Evolutionary conservation across 30 jellyfish, hydroid and myxozoan genomes (phyloP).

Genomic region (Aurelia aurita): DNA sequence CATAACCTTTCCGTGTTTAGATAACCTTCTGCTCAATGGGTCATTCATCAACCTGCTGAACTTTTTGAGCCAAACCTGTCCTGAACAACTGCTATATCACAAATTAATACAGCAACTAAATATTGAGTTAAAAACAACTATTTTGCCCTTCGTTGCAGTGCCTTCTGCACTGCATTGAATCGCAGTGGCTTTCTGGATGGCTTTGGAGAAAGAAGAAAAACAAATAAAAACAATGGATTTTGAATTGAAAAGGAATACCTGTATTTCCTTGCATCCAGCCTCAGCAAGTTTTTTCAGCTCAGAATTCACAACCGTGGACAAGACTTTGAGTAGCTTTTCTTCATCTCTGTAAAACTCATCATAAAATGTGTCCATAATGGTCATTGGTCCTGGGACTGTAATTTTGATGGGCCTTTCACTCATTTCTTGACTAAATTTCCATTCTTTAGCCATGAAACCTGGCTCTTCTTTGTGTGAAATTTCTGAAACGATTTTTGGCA

Average conservation of each 20-base stretch:
- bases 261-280: slow-evolving; percentile 85
- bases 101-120: too few relatives aligned
- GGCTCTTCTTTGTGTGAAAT: slow-evolving; percentile 48
- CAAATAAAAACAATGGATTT: too few relatives aligned
- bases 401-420: slow-evolving; percentile 61
- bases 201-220: too few relatives aligned
- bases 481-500: slow-evolving; percentile 65
- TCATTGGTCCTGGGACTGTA: slow-evolving; percentile 91
- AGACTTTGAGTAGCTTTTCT: slow-evolving; percentile 36
- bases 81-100: too few relatives aligned
- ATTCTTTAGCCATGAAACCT: slow-evolving; percentile 62
- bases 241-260: slow-evolving; percentile 24
- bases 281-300: slow-evolving; percentile 65
- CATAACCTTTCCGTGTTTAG: too few relatives aligned
- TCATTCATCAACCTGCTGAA: too few relatives aligned
- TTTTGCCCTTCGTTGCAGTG: too few relatives aligned
- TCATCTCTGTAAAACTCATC: slow-evolving; percentile 77
- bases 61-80: too few relatives aligned
- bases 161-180: too few relatives aligned
- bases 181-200: too few relatives aligned
- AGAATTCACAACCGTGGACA: slow-evolving; percentile 51
- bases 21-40: too few relatives aligned
- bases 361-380: slow-evolving; percentile 71
- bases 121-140: too few relatives aligned
- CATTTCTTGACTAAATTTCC: slow-evolving; percentile 74